Conservation (phyloP, 2,113 vertebrate genomes). For the Dromaius novaehollandiae region DNA sequence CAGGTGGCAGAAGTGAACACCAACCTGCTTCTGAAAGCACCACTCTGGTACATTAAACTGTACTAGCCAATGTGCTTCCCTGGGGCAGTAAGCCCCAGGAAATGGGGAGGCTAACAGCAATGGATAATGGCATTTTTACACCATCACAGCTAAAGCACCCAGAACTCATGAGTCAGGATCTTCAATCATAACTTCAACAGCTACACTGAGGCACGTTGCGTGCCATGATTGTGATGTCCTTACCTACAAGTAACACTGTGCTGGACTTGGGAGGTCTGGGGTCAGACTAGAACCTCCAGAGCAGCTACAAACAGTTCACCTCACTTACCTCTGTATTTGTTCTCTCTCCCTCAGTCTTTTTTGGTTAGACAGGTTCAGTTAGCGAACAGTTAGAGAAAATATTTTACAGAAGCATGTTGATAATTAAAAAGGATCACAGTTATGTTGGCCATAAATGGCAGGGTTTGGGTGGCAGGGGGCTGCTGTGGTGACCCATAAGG, state of each 20-base stretch:
- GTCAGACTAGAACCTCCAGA: background rate
- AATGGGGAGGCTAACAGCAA: background rate
- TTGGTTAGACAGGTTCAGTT: background rate
- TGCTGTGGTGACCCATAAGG: background rate
- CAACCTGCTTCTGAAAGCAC: background rate
- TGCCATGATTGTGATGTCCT: background rate
- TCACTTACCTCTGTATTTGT: background rate
- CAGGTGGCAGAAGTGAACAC: background rate
- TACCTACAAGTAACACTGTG: background rate
- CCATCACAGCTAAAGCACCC: background rate
- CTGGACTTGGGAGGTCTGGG: background rate
- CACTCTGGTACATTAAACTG: background rate
- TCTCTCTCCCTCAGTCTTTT: background rate
- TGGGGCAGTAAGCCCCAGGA: fast-evolving
- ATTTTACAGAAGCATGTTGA: background rate
- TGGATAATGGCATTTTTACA: background rate
- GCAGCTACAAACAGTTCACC: background rate
- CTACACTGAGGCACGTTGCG: background rate
- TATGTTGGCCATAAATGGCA: background rate
- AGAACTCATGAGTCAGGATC: background rate
- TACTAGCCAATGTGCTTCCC: background rate
- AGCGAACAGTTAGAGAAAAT: background rate
- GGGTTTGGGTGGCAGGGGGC: background rate
- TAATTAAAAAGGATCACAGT: background rate
- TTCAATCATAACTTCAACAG: background rate